A percentile compares a stretch with the other conserved stretches of the same genome.
Conservation (phyloP, 1,140 invertebrate genomes). For the Brachionus calyciflorus region DNA sequence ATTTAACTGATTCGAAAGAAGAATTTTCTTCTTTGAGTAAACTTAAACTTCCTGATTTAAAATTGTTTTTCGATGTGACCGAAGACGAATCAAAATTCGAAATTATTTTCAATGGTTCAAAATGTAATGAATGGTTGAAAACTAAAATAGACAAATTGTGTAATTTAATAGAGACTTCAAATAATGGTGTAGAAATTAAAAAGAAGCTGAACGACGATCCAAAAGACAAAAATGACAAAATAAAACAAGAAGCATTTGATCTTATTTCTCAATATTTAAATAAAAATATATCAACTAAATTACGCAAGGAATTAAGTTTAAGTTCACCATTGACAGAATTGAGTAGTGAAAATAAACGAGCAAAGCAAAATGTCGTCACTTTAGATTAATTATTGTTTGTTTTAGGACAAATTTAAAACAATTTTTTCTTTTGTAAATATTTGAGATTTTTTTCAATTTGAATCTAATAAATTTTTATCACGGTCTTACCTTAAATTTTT, state of each 20-base stretch:
- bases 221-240: background rate
- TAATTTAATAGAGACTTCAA: background rate
- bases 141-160: background rate
- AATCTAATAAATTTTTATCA: too few relatives aligned
- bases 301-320: background rate
- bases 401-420: too few relatives aligned
- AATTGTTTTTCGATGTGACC: background rate
- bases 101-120: background rate
- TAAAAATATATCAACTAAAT: background rate
- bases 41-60: background rate
- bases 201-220: background rate
- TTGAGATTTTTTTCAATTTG: too few relatives aligned
- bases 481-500: too few relatives aligned
- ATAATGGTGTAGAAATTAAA: background rate
- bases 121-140: slow-evolving; percentile 31
- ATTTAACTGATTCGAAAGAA: background rate
- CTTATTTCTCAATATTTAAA: slow-evolving; percentile 15
- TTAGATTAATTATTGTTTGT: background rate
- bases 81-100: background rate
- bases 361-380: background rate
- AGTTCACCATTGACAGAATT: background rate
- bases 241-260: slow-evolving; percentile 27
- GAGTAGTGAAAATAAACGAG: slow-evolving; percentile 19
- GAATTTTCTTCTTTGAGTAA: background rate
- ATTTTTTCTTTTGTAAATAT: too few relatives aligned